Percentiles rank a stretch among this genome's conserved stretches.
Conservation (phyloP, 2,888 invertebrate species). For the Muschampia plurimacula region DNA sequence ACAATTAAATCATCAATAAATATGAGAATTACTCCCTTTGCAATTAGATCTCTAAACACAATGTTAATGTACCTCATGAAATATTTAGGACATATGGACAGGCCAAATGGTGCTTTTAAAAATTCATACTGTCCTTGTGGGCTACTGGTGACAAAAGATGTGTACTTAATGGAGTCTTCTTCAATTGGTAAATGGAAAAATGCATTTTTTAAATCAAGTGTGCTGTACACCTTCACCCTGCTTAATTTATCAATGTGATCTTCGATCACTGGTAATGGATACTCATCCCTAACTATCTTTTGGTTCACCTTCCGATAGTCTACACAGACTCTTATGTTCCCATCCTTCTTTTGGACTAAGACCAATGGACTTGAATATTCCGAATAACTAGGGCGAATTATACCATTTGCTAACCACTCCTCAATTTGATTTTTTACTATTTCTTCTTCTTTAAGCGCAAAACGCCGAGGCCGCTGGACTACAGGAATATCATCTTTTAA, state of each 20-base stretch:
- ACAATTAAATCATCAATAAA: conserved; percentile 6
- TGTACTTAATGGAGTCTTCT: background rate
- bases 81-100: background rate
- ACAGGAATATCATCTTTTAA: background rate
- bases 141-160: background rate
- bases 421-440: conserved; percentile 4
- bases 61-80: background rate
- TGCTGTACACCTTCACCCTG: background rate
- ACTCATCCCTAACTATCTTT: background rate
- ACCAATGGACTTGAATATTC: background rate
- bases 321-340: background rate
- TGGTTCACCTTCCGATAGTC: background rate
- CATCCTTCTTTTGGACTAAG: background rate
- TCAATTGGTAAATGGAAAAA: background rate
- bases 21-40: background rate
- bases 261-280: background rate
- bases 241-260: background rate
- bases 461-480: background rate
- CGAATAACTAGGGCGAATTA: background rate
- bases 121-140: background rate
- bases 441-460: conserved; percentile 4
- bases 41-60: background rate
- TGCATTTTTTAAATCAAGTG: background rate
- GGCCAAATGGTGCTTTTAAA: background rate
- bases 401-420: background rate